Evolutionary conservation across 1,140 invertebrate genomes (phyloP).

Genomic region (Drosophila chauvacae): DNA sequence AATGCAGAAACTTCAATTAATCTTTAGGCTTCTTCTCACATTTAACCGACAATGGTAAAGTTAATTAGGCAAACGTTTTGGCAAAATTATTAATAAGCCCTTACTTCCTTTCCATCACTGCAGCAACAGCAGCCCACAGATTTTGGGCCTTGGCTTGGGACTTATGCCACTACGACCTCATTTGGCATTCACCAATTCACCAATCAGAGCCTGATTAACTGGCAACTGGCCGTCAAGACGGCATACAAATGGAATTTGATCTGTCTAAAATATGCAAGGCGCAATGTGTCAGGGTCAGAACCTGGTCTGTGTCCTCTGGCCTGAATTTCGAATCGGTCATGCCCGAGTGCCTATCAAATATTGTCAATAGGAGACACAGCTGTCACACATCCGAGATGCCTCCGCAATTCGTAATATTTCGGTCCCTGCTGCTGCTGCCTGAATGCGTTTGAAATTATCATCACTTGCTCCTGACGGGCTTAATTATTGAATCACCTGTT

Average conservation of each 20-base stretch:
- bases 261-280: constrained; percentile 69
- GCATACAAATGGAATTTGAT: constrained; percentile 48
- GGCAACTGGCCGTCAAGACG: constrained; percentile 66
- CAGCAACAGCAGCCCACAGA: not conserved
- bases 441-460: constrained; percentile 50
- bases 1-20: not conserved
- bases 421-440: not conserved
- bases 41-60: constrained; percentile 3
- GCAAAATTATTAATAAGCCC: constrained; percentile 20
- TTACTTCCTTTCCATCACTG: not conserved
- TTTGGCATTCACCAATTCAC: constrained; percentile 45
- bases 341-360: constrained; percentile 62
- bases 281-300: constrained; percentile 62
- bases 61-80: constrained; percentile 22
- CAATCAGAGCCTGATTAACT: constrained; percentile 73
- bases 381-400: constrained; percentile 32
- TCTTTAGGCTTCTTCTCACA: not conserved
- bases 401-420: not conserved
- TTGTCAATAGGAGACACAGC: constrained; percentile 55
- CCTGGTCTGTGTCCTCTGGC: constrained; percentile 10
- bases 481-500: constrained; percentile 74
- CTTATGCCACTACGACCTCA: constrained; percentile 27
- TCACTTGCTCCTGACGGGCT: constrained; percentile 42
- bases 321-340: constrained; percentile 46
- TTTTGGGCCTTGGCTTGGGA: constrained; percentile 3